Conservation (phyloP, 2,797 vertebrate species). For the Pelochelys cantorii region DNA sequence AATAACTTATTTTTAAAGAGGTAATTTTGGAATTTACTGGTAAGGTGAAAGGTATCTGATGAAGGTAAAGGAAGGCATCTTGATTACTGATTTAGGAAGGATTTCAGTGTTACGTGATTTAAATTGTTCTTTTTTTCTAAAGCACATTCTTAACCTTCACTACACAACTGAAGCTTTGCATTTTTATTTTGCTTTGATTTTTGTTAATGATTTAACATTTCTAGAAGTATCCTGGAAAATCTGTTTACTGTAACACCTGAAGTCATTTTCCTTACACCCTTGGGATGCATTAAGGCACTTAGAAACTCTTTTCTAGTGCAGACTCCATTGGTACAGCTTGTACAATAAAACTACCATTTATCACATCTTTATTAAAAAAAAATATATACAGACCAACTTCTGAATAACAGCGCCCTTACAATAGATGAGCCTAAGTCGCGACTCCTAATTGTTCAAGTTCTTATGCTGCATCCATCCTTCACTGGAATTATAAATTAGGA, state of each 20-base stretch:
- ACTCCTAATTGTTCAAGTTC: too few relatives aligned
- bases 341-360: not conserved
- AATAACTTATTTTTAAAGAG: not conserved
- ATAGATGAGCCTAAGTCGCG: not conserved
- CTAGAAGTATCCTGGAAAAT: not conserved
- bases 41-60: not conserved
- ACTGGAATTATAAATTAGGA: too few relatives aligned
- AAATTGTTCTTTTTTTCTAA: too few relatives aligned
- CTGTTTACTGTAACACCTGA: not conserved
- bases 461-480: too few relatives aligned
- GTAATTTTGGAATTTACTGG: not conserved
- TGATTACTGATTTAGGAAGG: not conserved
- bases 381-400: not conserved
- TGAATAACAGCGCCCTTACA: too few relatives aligned
- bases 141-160: too few relatives aligned
- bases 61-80: not conserved
- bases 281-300: not conserved
- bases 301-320: not conserved
- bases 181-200: not conserved
- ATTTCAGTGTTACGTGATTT: not conserved
- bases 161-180: not conserved
- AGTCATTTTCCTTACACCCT: not conserved
- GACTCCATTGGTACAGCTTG: not conserved
- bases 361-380: not conserved
- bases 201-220: not conserved